phyloP scores from a whole-genome alignment of 1,140 invertebrate genomes.

The Drosophila suzukii region DNA sequence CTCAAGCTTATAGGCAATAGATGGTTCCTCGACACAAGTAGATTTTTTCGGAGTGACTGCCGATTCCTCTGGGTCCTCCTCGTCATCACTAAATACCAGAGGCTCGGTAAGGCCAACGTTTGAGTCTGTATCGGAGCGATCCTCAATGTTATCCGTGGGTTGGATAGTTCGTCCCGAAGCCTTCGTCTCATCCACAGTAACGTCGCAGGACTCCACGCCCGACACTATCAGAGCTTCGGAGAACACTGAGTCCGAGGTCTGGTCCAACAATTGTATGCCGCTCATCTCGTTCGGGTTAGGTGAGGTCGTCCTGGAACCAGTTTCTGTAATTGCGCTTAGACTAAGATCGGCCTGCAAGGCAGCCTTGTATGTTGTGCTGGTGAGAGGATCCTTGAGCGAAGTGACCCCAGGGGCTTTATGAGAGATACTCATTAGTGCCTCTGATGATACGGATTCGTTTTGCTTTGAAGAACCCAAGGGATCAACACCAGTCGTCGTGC shows the following conservation, averaged over 20 bases:
- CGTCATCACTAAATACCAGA: conserved; percentile 61
- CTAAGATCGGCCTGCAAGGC: conserved; percentile 9
- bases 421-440: conserved; percentile 36
- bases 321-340: not conserved
- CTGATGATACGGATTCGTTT: conserved; percentile 32
- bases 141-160: not conserved
- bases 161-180: not conserved
- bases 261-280: conserved; percentile 74
- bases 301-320: conserved; percentile 2
- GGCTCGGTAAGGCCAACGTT: conserved; percentile 51
- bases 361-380: conserved; percentile 61
- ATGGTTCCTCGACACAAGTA: not conserved
- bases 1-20: conserved; percentile 4
- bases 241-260: conserved; percentile 64
- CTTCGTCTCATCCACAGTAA: conserved; percentile 61
- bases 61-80: conserved; percentile 9
- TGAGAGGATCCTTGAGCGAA: conserved; percentile 50
- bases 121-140: conserved; percentile 52
- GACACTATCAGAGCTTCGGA: conserved; percentile 58
- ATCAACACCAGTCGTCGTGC: conserved; percentile 26
- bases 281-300: conserved; percentile 56
- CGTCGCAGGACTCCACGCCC: conserved; percentile 43
- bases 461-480: conserved; percentile 30
- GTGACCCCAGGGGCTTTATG: not conserved
- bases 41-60: conserved; percentile 2